Conservation (phyloP, 2,797 vertebrate species). For the Erpetoichthys calabaricus region DNA sequence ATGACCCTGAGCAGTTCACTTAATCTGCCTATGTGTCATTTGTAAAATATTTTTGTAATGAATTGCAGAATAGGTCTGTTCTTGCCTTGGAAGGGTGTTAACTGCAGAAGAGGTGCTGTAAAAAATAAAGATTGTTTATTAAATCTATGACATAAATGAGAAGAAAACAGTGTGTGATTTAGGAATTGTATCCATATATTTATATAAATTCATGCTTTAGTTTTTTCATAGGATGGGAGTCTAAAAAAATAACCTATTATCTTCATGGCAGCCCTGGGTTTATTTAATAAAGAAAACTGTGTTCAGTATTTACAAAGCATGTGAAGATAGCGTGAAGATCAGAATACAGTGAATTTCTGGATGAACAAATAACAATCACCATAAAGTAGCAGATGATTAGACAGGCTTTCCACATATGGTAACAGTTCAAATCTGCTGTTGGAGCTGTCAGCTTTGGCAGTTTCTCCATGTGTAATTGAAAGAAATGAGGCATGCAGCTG, state of each 20-base stretch:
- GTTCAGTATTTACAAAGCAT: slow-evolving; percentile 1
- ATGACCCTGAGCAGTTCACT: too few relatives aligned
- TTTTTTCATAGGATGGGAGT: background rate
- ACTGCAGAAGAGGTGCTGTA: too few relatives aligned
- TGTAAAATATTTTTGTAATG: too few relatives aligned
- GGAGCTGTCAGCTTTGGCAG: slow-evolving; percentile 18
- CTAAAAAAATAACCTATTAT: background rate
- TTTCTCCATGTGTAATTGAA: slow-evolving; percentile 52
- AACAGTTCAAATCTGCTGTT: slow-evolving; percentile 27
- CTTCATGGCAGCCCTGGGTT: background rate
- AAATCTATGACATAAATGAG: too few relatives aligned
- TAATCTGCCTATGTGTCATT: too few relatives aligned
- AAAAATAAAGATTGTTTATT: too few relatives aligned
- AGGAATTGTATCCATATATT: background rate
- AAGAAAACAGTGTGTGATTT: background rate
- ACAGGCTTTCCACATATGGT: slow-evolving; percentile 31
- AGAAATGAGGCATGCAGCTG: slow-evolving; percentile 61
- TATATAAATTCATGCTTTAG: background rate
- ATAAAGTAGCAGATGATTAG: slow-evolving; percentile 10
- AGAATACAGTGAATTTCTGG: background rate
- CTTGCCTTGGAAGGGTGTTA: too few relatives aligned
- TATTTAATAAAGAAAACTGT: slow-evolving; percentile 1
- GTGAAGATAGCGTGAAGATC: background rate
- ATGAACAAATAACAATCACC: slow-evolving; percentile 3
- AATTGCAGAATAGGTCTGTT: too few relatives aligned